Evolutionary conservation across 2,797 vertebrate genomes (phyloP), one percentile per base, ranked within the genome.

Genomic region (Parauchenoglanis ngamensis): DNA sequence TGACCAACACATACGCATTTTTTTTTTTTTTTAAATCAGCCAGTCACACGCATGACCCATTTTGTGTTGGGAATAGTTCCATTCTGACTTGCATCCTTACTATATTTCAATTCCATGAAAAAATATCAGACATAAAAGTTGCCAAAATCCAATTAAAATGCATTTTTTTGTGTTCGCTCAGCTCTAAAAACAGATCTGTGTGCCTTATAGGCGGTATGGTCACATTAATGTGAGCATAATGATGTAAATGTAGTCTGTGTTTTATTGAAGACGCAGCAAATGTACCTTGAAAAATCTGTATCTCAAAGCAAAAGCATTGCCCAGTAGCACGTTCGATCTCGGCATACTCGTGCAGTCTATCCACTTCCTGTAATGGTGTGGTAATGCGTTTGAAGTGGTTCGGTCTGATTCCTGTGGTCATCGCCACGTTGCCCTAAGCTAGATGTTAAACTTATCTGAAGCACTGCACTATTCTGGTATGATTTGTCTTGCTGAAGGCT

Each of bases 331-430:
- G 77, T 86, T 85, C 59, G 15, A 86, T 85, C 52, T 89, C 0
- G 84, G 68, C 75, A 73, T 59, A 63, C 52, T 80, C 46, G 87
- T 49, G 54, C 76, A 83, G 77, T 81, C 79, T 68, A 77, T 81
- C 78, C 65, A 90, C 76, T 87, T 84, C 56, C 23, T 84, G 79
- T 61, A 86, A 85, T 72, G 83, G 61, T 82, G 77, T 8, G 87
- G 82, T 88, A 89, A 89, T 87, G 68, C 63, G 72, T 86, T 87
- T 81, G 84, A 72, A 73, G 68, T 73, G 65, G 65, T 85, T 84
- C 85, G 84, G 84, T 65, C 84, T 77, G 61, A 91, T 88, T 89
- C 68, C 88, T 86, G 84, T 84, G 67, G 23, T 85, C 82, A 83
- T 76, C 83, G 87, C 49, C 79, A 84, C 76, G 82, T 72, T 83